Base-by-base conservation (phyloP, 1,140 invertebrate genomes). In the Lethocerus indicus region DNA sequence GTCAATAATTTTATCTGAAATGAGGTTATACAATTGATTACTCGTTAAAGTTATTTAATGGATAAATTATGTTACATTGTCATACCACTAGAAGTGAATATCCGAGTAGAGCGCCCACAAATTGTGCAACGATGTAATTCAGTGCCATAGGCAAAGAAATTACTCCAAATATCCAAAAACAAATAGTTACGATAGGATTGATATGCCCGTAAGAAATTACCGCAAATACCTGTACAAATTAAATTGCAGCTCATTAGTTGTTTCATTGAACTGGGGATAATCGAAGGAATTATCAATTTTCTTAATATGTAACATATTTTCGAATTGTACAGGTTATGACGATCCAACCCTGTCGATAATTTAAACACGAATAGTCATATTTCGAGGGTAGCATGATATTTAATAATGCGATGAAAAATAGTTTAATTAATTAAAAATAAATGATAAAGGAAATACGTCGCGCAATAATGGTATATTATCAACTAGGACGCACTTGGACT, bases 171-270 rank as follows among this genome's bases (percentile, higher is more conserved):
- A 69, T 57, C 35, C 73, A 52, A 39, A 73, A 64, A 7, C 62
- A 67, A 1, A 62, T 46, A 1, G 69, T 71, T 1, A 75, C 70
- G 1, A 69, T 67, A 0, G 73, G 73, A 58, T 76, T 76, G 49
- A 75, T 49, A 50, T 65, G 62, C 39, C 60, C 57, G 1, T 51
- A 46, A 45, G 57, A 59, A 12, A 65, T 58, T 45, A 61, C 61
- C 12, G 60, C 63, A 46, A 63, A 53, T n/a, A 56, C 56, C 63
- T 64, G 54, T 18, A 52, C 57, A 50, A 52, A 18, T 49, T 41
- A 52, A 14, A 1, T 1, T 27, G 32, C 20, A 12, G 12, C 13
- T 16, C 20, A 9, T 36, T 2, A 36, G 20, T 36, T 3, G 2
- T 18, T 18, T 36, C 2, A 3, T 3, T 36, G 2, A 18, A 21